Base-by-base conservation (phyloP, 2,888 invertebrate species). In the Athalia rosae region DNA sequence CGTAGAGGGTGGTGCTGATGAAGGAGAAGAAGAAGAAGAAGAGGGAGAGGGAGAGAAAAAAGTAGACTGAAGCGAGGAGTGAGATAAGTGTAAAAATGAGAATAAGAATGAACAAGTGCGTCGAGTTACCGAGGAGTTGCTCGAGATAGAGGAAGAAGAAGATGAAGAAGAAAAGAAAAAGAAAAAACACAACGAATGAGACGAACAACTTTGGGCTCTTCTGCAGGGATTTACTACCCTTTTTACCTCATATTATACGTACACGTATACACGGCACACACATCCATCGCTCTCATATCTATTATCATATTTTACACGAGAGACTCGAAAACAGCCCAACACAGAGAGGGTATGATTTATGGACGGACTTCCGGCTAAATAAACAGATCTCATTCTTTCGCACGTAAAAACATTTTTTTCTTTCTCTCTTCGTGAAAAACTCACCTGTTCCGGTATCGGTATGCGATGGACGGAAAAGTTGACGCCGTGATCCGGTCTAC, bases 351-450 rank as follows among this genome's bases (percentile, higher is more conserved):
- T 71, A 84, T 87, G 87, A 88, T 88, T 88, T 88, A 88, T 87
- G 87, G 85, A 85, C 85, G 85, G 84, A 84, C 85, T 86, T 85
- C 83, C 84, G 86, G 83, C 84, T 85, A 86, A 87, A 88, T 87
- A 88, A 87, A 86, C 85, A 86, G 11, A 58, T 9, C 50, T 9
- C 7, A 50, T 11, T 9, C 7, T 2, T 9, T 9, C 50, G 50
- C 7, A 50, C 7, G 1, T 50, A 28, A 28, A 28, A 28, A 28
- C 2, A 28, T 28, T 28, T 28, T n/a, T 28, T 28, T 71, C 43
- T 50, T 56, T 41, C 41, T 47, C 45, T 43, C 50, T 62, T 62
- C 43, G 9, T 41, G 62, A 11, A 63, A 56, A 71, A 71, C 71
- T 71, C 71, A 71, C 71, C 71, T 6, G 53, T 7, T 69, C 43